Percentiles rank a stretch among this genome's conserved stretches.
Conservation (phyloP, 2,113 vertebrate species). For the Cyprinus carpio region DNA sequence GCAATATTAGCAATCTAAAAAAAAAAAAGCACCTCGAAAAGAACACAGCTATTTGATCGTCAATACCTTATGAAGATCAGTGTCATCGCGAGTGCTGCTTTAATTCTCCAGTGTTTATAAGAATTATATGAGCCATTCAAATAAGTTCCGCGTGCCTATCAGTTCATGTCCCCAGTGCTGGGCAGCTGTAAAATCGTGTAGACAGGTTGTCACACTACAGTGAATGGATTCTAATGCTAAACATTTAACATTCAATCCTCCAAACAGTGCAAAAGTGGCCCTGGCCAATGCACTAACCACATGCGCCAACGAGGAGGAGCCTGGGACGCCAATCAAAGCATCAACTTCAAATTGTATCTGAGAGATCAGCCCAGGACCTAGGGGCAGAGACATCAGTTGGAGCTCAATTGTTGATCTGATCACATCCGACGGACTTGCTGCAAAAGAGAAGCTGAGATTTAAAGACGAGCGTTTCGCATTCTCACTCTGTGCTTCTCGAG, state of each 20-base stretch:
- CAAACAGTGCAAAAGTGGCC: constrained; percentile 74
- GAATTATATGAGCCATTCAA: constrained; percentile 72
- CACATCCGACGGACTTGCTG: constrained; percentile 92
- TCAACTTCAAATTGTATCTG: constrained; percentile 99
- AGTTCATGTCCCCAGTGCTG: constrained; percentile 85
- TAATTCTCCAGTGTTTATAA: constrained; percentile 64
- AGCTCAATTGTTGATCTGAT: constrained; percentile 95
- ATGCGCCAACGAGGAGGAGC: constrained; percentile 87
- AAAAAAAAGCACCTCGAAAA: neutral
- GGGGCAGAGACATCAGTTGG: constrained; percentile 96
- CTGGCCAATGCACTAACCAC: constrained; percentile 74
- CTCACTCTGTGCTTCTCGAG: constrained; percentile 1
- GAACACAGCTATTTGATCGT: constrained; percentile 22
- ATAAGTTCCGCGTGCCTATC: constrained; percentile 79
- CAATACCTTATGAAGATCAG: constrained; percentile 33
- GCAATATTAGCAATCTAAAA: neutral
- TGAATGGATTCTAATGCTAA: constrained; percentile 87
- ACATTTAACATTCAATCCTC: constrained; percentile 87
- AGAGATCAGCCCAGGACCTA: constrained; percentile 94
- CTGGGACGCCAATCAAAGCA: constrained; percentile 94
- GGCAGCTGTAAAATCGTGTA: constrained; percentile 90
- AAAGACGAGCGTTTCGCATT: constrained; percentile 37
- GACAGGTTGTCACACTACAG: constrained; percentile 91
- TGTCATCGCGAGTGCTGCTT: constrained; percentile 49
- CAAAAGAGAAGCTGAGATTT: constrained; percentile 76